A percentile compares a stretch with the other conserved stretches of the same genome.
Evolutionary conservation across 2,888 invertebrate species (phyloP).

Genomic region (Hemistola chrysoprasaria): DNA sequence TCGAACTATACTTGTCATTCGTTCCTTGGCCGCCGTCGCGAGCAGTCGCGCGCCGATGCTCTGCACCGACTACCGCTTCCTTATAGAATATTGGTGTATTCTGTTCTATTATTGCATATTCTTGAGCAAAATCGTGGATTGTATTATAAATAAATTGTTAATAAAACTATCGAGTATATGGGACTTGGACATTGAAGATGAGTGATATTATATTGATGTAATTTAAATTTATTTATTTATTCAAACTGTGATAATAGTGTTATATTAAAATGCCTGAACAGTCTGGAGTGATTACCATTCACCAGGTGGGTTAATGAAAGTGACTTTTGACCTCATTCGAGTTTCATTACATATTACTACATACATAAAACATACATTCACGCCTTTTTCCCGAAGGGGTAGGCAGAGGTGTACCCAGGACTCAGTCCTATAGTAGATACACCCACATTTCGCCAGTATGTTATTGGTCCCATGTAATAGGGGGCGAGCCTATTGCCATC

Average conservation of each 20-base stretch:
- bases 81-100: slow-evolving; percentile 61
- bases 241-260: slow-evolving; percentile 71
- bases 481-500: too few relatives aligned
- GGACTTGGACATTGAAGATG: slow-evolving; percentile 56
- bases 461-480: too few relatives aligned
- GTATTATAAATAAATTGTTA: slow-evolving; percentile 42
- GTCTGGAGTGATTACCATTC: slow-evolving; percentile 64
- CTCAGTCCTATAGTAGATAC: too few relatives aligned
- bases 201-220: slow-evolving; percentile 32
- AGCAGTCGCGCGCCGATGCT: slow-evolving; percentile 47
- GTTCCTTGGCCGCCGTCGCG: slow-evolving; percentile 42
- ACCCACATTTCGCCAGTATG: too few relatives aligned
- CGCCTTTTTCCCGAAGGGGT: too few relatives aligned
- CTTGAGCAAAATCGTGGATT: slow-evolving; percentile 59
- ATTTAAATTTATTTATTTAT: slow-evolving; percentile 53
- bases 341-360: neutral
- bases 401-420: too few relatives aligned
- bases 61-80: slow-evolving; percentile 44
- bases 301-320: slow-evolving; percentile 58
- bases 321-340: neutral
- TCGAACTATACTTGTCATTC: slow-evolving; percentile 44
- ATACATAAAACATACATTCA: too few relatives aligned
- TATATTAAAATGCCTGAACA: slow-evolving; percentile 54
- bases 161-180: slow-evolving; percentile 40
- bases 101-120: slow-evolving; percentile 66